These are phyloP conservation scores for Daboia siamensis DNA, from an alignment of 2,113 vertebrate species.

Conservation along the genomic window DNA sequence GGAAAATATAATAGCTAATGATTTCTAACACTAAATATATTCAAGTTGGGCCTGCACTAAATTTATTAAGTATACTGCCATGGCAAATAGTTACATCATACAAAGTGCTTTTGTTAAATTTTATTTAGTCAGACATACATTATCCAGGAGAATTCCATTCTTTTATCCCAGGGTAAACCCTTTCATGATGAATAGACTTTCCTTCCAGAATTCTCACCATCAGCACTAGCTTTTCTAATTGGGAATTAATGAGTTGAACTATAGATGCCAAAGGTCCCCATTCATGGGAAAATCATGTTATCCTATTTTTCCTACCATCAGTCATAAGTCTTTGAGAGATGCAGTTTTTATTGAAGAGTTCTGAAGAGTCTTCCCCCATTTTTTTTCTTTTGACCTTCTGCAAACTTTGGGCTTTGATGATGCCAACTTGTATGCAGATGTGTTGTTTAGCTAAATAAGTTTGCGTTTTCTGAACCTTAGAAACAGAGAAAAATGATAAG, in stretches of 20 bases:
- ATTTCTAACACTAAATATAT: not conserved
- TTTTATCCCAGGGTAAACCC: not conserved
- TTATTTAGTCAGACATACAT: not conserved
- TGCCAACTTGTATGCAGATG: not conserved
- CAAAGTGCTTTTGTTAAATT: not conserved
- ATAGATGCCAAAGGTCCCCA: too few species aligned
- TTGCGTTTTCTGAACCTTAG: not conserved
- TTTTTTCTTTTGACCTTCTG: not conserved
- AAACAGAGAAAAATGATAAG: not conserved
- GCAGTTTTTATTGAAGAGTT: not conserved
- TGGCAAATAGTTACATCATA: not conserved
- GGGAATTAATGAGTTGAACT: too few species aligned
- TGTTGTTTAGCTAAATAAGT: not conserved
- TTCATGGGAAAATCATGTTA: too few species aligned
- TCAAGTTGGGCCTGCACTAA: not conserved
- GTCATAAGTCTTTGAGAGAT: not conserved
- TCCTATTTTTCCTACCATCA: too few species aligned
- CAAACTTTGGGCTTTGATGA: not conserved
- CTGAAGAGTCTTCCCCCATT: not conserved
- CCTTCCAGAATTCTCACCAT: too few species aligned
- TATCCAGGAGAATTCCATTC: not conserved
- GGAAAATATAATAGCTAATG: constrained; percentile 27
- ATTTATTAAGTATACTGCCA: not conserved
- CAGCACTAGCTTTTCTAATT: too few species aligned
- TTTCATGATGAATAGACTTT: too few species aligned